Conservation (phyloP, 2,888 invertebrate genomes). For the Leptothorax acervorum region DNA sequence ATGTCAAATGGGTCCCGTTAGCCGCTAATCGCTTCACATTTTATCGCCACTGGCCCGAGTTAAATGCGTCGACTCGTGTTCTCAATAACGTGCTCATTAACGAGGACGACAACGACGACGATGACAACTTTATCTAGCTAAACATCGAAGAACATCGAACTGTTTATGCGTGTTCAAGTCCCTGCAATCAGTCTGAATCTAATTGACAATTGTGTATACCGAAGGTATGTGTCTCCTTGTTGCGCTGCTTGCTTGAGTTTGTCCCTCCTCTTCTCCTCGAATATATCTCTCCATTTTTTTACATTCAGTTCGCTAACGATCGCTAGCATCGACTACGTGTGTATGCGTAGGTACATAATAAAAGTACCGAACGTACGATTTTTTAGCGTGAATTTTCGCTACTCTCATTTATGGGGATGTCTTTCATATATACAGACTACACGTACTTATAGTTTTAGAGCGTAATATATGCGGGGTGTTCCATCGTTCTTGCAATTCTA, state of each 20-base stretch:
- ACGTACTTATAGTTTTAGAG: slow-evolving; percentile 9
- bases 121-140: slow-evolving; percentile 77
- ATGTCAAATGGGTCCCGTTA: slow-evolving; percentile 60
- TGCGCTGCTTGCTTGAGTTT: slow-evolving; percentile 42
- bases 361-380: slow-evolving; percentile 27
- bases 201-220: slow-evolving; percentile 84
- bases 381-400: slow-evolving; percentile 10
- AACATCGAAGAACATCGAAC: slow-evolving; percentile 81
- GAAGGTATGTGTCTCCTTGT: slow-evolving; percentile 75
- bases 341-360: slow-evolving; percentile 9
- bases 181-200: slow-evolving; percentile 86
- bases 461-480: background rate
- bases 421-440: slow-evolving; percentile 8
- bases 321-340: slow-evolving; percentile 60
- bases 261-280: slow-evolving; percentile 23
- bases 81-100: slow-evolving; percentile 48
- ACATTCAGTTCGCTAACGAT: slow-evolving; percentile 48
- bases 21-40: slow-evolving; percentile 44
- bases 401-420: slow-evolving; percentile 11
- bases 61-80: slow-evolving; percentile 30
- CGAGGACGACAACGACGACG: slow-evolving; percentile 66
- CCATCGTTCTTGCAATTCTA: slow-evolving; percentile 4
- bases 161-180: slow-evolving; percentile 82
- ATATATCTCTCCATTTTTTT: background rate
- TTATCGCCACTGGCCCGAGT: slow-evolving; percentile 36